Base-by-base conservation (phyloP, 2,113 vertebrate genomes). In the Myotis lucifugus region DNA sequence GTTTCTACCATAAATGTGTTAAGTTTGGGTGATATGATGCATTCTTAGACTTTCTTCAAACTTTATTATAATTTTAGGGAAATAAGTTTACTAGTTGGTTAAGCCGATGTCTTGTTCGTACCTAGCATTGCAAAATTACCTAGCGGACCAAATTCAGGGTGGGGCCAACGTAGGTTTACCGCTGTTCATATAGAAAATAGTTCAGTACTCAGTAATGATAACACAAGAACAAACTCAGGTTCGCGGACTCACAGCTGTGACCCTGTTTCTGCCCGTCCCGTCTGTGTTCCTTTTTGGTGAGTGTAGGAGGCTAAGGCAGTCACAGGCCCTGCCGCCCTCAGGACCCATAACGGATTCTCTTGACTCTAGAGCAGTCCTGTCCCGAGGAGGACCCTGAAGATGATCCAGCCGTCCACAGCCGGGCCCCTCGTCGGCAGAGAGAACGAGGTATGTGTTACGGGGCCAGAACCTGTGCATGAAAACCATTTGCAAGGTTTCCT, bases 401-500 rank as follows among this genome's bases (percentile, higher is more conserved):
- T n/a, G 74, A 77, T 77, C 74, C 74, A 77, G 74, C 74, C 74
- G 1, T 77, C 74, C 74, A 25, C 74, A 19, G 74, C 74, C 4
- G 74, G 74, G 8, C 9, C 74, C 5, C 74, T 77, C 4, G 74
- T 77, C 29, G 74, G 74, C 2, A 52, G 74, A 48, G 74, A 77
- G 15, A n/a, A n/a, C 8, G 17, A 77, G 99, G 99, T 99, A 98
- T 42, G 96, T 93, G 7, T 19, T 48, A 2, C 1, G 73, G 77
- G 23, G 10, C 27, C 69, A 14, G 29, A 46, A 8, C 13, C 15
- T 52, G 15, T 34, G 23, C 19, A 19, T 48, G 70, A 32, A 73
- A 90, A 70, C 59, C 27, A 50, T 77, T 92, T 32, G 64, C 56
- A 46, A 67, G 29, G 61, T 34, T 87, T 86, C 32, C 69, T 90